Conservation (phyloP, 2,797 vertebrate species). For the Platyrinchus mystaceus region DNA sequence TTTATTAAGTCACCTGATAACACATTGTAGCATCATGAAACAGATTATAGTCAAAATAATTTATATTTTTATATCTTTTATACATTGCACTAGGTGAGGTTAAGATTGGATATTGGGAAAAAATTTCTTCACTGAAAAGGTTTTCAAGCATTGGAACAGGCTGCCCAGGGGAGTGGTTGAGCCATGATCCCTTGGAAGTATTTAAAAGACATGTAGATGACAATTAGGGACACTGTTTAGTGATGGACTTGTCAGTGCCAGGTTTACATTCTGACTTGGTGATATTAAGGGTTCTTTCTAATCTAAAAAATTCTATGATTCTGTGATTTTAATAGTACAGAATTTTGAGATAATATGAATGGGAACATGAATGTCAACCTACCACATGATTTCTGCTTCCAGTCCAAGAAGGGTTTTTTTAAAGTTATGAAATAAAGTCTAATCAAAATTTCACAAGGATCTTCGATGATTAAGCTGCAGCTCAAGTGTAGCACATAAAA, state of each 20-base stretch:
- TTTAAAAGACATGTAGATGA: background rate
- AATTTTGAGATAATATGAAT: background rate
- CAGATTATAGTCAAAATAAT: background rate
- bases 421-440: background rate
- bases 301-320: background rate
- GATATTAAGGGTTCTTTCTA: background rate
- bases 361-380: background rate
- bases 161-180: background rate
- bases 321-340: background rate
- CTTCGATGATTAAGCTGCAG: background rate
- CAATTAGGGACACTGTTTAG: background rate
- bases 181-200: background rate
- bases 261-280: background rate
- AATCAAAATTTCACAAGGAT: background rate
- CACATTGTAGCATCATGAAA: background rate
- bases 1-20: background rate
- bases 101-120: background rate
- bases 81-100: background rate
- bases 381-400: background rate
- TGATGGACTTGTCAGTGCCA: background rate
- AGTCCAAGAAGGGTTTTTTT: background rate
- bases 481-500: background rate
- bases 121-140: background rate
- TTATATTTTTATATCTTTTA: background rate
- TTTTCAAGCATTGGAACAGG: background rate